Percentiles rank a stretch among this genome's conserved stretches.
Evolutionary conservation across 2,888 invertebrate species (phyloP).

Genomic region (Selenia dentaria): DNA sequence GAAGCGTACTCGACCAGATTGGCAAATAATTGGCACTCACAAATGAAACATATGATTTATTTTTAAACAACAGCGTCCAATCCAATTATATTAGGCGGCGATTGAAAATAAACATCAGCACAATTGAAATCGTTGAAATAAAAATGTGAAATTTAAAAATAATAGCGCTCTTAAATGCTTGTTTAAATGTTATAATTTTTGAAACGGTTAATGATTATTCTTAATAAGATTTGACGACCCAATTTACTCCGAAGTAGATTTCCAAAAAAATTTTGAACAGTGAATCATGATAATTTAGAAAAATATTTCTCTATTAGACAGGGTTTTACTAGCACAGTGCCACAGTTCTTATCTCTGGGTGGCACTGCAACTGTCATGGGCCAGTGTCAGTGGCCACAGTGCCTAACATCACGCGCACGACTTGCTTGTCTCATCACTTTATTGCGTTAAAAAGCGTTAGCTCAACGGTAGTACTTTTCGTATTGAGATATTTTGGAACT

Average conservation of each 20-base stretch:
- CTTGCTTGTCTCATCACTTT: no score
- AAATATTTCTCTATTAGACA: no score
- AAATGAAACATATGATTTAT: slow-evolving; percentile 26
- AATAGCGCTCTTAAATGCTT: slow-evolving; percentile 9
- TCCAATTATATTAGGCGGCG: slow-evolving; percentile 17
- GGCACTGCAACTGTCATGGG: no score
- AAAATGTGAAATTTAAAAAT: slow-evolving; percentile 19
- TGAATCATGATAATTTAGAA: no score
- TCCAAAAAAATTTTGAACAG: neutral
- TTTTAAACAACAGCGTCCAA: slow-evolving; percentile 22
- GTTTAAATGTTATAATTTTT: slow-evolving; percentile 2
- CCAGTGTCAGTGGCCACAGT: no score
- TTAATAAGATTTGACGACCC: slow-evolving; percentile 2
- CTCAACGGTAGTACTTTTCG: no score
- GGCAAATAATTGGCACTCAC: slow-evolving; percentile 30
- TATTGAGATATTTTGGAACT: no score
- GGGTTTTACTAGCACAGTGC: no score
- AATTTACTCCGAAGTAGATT: slow-evolving; percentile 1
- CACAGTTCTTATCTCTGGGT: no score
- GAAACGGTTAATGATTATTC: slow-evolving; percentile 9
- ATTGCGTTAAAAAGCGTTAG: no score
- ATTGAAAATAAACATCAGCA: slow-evolving; percentile 32
- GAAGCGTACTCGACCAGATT: slow-evolving; percentile 17
- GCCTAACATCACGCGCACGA: no score
- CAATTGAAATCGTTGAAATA: slow-evolving; percentile 21